Evolutionary conservation across 64 coral and sea anemone genomes (phyloP).

Genomic region (Dendrophyllia cribrosa): DNA sequence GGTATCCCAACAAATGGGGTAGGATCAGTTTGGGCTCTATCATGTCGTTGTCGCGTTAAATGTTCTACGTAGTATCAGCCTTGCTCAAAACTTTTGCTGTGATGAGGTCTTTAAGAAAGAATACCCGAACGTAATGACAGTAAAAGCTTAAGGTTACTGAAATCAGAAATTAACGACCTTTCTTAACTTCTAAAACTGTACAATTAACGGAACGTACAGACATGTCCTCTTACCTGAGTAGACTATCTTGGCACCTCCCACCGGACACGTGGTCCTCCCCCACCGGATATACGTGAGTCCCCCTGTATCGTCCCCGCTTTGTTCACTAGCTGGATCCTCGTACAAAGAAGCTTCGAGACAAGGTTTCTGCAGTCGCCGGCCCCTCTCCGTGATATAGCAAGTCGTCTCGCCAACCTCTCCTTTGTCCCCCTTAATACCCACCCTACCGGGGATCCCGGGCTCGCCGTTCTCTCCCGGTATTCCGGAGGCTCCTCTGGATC

Average conservation of each 20-base stretch:
- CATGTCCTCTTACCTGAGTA: constrained; percentile 70
- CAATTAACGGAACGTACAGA: too few species aligned
- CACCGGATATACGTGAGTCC: constrained; percentile 77
- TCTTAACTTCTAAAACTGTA: too few species aligned
- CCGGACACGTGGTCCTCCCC: constrained; percentile 85
- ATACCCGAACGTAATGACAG: too few species aligned
- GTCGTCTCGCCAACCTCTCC: constrained; percentile 52
- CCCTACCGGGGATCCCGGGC: constrained; percentile 43
- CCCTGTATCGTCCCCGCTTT: not conserved
- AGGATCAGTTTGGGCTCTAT: too few species aligned
- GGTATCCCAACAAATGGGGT: too few species aligned
- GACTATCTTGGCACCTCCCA: constrained; percentile 56
- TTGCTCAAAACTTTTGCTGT: too few species aligned
- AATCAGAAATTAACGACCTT: too few species aligned
- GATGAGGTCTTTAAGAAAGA: too few species aligned
- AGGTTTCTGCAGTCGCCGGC: constrained; percentile 60
- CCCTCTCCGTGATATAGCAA: constrained; percentile 78
- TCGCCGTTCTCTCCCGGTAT: constrained; percentile 72
- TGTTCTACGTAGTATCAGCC: too few species aligned
- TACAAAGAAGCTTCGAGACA: constrained; percentile 58
- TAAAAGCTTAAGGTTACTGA: too few species aligned
- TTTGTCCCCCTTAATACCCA: constrained; percentile 60
- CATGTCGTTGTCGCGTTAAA: too few species aligned
- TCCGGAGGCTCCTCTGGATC: constrained; percentile 62
- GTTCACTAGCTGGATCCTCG: constrained; percentile 33